Base-by-base conservation (phyloP, 2,797 vertebrate species). In the Phaenicophaeus curvirostris region DNA sequence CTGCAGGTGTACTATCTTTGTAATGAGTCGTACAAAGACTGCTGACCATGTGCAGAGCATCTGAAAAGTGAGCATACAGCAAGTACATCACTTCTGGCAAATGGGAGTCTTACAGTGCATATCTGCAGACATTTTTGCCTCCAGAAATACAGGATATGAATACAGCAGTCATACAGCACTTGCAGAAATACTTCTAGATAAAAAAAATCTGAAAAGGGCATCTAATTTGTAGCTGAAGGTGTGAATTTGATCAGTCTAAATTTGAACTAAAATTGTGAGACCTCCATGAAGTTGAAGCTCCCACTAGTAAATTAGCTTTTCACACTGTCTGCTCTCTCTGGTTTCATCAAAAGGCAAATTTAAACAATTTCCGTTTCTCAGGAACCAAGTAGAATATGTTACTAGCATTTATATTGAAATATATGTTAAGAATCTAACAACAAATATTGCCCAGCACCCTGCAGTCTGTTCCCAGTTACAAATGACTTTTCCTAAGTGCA, bases 291-390 rank as follows among this genome's bases (percentile, higher is more conserved):
- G 31, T 84, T 90, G 75, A 72, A 75, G 28, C 14, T 95, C 41
- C 18, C 42, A 42, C 23, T n/a, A 69, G 9, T 58, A 78, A 90
- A 69, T 58, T 17, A 82, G 23, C 33, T 68, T 85, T 87, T 82
- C 78, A 69, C 33, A 75, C 53, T 58, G 11, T 48, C 53, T 86
- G 9, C 9, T 85, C 18, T 65, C 54, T 73, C 46, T 2, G 6
- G 17, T 65, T 85, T 75, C 63, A 73, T 73, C 18, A 66, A 79
- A 87, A 85, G 14, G 35, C 19, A 89, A 89, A 85, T 54, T 44
- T 73, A 73, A 95, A 59, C 11, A 3, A 82, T 82, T 89, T 91
- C 67, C 46, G 5, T 73, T 92, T 69, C n/a, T 82, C 39, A 31
- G 72, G 59, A 89, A 33, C 11, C 19, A 54, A 72, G 14, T 30